phyloP scores from a whole-genome alignment of 30 jellyfish, hydroid and myxozoan genomes.

The Haliclystus octoradiatus region DNA sequence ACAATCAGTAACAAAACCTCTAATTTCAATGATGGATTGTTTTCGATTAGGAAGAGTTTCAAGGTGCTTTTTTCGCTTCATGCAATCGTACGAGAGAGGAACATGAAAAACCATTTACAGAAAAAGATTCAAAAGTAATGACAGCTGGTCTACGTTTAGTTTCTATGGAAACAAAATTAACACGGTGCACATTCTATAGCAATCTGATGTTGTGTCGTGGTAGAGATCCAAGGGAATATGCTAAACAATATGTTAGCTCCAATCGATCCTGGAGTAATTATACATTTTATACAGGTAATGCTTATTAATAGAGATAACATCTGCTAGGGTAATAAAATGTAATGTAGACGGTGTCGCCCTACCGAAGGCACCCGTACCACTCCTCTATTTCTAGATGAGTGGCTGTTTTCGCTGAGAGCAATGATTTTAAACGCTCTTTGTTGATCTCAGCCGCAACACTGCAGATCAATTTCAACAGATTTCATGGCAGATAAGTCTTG shows the following conservation, averaged over 20 bases:
- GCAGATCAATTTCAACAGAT: no score
- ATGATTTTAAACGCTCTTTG: no score
- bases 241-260: constrained; percentile 32
- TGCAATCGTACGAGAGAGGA: constrained; percentile 12
- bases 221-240: constrained; percentile 37
- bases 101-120: constrained; percentile 29
- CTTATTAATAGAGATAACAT: neutral
- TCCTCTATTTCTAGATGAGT: no score
- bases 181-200: constrained; percentile 40
- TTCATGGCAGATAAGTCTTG: no score
- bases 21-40: no score
- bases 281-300: constrained; percentile 47
- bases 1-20: no score
- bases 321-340: no score
- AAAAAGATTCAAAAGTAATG: constrained; percentile 14
- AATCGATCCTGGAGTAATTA: constrained; percentile 57
- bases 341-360: no score
- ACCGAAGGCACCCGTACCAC: no score
- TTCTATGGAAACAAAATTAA: constrained; percentile 34
- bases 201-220: constrained; percentile 25
- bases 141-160: constrained; percentile 42
- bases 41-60: neutral
- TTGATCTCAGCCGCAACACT: no score
- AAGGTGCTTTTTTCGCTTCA: neutral
- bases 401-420: no score